A percentile compares a stretch with the other conserved stretches of the same genome.
These are phyloP conservation scores for Drusus annulatus DNA, from an alignment of 1,140 invertebrate genomes.

Conservation along the genomic window DNA sequence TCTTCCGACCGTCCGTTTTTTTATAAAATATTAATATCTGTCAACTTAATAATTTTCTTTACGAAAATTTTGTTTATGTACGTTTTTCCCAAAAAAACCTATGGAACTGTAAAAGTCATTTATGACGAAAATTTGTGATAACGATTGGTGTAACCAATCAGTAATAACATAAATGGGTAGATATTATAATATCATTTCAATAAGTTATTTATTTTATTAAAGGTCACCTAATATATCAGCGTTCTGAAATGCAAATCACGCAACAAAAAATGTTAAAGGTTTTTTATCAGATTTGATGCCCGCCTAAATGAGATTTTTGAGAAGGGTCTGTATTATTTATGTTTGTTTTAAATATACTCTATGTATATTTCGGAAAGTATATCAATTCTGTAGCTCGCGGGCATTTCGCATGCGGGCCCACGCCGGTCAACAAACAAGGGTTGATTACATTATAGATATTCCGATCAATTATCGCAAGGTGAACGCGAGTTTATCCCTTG, in stretches of 20 bases:
- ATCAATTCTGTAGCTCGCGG: conserved; percentile 33
- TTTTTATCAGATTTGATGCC: conserved; percentile 26
- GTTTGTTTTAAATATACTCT: conserved; percentile 38
- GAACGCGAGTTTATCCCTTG: background rate
- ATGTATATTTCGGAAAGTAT: conserved; percentile 44
- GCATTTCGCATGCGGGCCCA: conserved; percentile 22
- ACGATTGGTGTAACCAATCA: no score
- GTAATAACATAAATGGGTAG: no score
- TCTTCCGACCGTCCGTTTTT: no score
- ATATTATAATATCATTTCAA: no score
- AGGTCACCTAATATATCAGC: background rate
- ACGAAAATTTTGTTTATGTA: no score
- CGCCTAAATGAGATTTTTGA: conserved; percentile 45
- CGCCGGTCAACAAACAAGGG: conserved; percentile 42
- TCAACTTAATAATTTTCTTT: no score
- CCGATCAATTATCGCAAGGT: conserved; percentile 56
- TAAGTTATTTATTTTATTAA: no score
- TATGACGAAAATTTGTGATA: background rate
- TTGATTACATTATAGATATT: conserved; percentile 29
- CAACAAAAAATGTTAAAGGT: conserved; percentile 19
- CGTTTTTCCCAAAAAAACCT: no score
- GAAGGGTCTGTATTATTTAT: conserved; percentile 43
- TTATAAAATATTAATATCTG: no score
- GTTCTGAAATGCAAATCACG: conserved; percentile 23
- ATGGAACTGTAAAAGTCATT: no score